Evolutionary conservation across 2,113 vertebrate genomes (phyloP).

Genomic region (Panurus biarmicus): DNA sequence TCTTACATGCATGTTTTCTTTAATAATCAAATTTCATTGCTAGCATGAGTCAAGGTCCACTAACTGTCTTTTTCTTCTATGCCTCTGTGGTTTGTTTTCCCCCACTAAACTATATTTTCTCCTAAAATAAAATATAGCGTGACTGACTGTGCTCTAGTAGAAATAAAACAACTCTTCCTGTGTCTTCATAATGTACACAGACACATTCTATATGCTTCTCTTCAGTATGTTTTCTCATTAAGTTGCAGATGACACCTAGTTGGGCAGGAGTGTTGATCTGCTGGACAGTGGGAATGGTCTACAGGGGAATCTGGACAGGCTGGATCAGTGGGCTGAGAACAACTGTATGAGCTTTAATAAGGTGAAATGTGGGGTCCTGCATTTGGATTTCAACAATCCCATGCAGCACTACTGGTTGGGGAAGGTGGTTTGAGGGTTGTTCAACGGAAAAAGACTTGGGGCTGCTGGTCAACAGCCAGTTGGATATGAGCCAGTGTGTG

Average conservation of each 20-base stretch:
- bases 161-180: background rate
- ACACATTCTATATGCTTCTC: background rate
- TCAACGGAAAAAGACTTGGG: rapidly evolving
- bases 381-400: background rate
- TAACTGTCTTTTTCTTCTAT: background rate
- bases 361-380: background rate
- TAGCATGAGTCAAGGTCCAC: background rate
- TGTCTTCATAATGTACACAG: background rate
- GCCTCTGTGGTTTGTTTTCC: background rate
- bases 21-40: background rate
- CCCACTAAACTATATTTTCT: background rate
- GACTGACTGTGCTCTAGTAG: background rate
- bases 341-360: background rate
- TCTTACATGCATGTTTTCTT: background rate
- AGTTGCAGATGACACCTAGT: too few relatives aligned
- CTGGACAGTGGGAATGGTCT: background rate
- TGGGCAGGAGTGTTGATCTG: background rate
- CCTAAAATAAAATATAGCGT: background rate
- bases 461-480: background rate
- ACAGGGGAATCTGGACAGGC: background rate
- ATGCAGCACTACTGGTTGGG: too few relatives aligned
- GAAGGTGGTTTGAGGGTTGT: background rate
- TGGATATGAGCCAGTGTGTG: background rate
- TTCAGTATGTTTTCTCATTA: background rate
- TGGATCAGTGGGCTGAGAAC: background rate